Conservation (phyloP, 2,888 invertebrate genomes). For the Branchipolynoe longqiensis region DNA sequence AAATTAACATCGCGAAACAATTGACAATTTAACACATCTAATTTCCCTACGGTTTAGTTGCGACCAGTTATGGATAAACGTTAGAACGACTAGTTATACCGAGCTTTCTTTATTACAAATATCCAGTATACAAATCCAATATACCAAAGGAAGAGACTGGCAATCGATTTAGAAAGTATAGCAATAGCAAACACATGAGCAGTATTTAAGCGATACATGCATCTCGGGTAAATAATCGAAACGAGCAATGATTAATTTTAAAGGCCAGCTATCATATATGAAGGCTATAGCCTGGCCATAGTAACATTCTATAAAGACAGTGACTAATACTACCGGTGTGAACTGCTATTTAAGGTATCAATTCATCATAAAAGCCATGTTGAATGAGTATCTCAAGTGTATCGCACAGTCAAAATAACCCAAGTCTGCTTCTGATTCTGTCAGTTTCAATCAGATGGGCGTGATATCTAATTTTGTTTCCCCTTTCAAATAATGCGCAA, state of each 20-base stretch:
- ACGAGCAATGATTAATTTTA: no score
- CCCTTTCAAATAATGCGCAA: no score
- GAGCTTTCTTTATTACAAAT: slow-evolving; percentile 48
- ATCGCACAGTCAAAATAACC: no score
- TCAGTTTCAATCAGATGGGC: no score
- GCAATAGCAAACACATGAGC: slow-evolving; percentile 12
- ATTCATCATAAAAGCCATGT: slow-evolving; percentile 19
- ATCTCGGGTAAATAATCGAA: neutral
- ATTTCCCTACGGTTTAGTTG: no score
- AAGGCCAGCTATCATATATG: no score
- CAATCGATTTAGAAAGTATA: neutral
- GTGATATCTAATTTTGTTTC: no score
- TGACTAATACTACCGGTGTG: slow-evolving; percentile 14
- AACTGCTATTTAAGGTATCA: slow-evolving; percentile 11
- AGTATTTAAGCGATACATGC: slow-evolving; percentile 4
- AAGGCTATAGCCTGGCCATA: slow-evolving; percentile 23
- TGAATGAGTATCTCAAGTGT: slow-evolving; percentile 36
- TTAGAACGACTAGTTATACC: neutral
- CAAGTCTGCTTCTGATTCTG: no score
- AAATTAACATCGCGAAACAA: no score
- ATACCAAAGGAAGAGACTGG: slow-evolving; percentile 25
- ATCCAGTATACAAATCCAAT: slow-evolving; percentile 48
- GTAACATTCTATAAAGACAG: slow-evolving; percentile 21
- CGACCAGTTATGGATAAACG: neutral
- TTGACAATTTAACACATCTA: no score